Evolutionary conservation across 2,888 invertebrate genomes (phyloP).

Genomic region (Coecobrya sp.): DNA sequence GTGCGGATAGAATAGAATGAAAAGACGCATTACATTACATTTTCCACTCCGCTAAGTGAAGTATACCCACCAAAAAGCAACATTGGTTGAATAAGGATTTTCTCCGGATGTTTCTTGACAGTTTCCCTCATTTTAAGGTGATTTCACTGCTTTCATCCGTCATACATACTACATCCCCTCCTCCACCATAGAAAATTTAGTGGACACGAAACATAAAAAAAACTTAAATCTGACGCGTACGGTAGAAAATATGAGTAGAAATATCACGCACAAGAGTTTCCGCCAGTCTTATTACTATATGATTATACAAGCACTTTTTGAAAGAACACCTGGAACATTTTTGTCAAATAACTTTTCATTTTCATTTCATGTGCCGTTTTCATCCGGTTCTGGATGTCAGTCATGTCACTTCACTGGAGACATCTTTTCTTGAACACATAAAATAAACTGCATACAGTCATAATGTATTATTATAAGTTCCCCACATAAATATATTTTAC

Average conservation of each 20-base stretch:
- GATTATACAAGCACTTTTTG: neutral
- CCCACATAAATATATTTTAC: neutral
- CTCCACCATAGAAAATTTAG: neutral
- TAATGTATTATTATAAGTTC: no score
- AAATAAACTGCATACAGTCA: neutral
- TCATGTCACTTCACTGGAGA: neutral
- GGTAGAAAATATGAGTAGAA: neutral
- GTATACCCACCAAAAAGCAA: neutral
- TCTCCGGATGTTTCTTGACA: slow-evolving; percentile 58
- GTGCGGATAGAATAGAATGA: neutral
- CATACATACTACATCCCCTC: slow-evolving; percentile 9
- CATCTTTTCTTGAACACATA: neutral
- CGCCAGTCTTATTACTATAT: neutral
- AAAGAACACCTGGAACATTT: slow-evolving; percentile 27
- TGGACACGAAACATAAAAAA: slow-evolving; percentile 38
- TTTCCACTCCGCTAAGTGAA: slow-evolving; percentile 14
- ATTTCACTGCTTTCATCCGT: slow-evolving; percentile 41
- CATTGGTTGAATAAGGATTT: slow-evolving; percentile 24
- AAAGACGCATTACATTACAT: slow-evolving; percentile 26
- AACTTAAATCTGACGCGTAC: neutral
- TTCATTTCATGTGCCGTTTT: slow-evolving; percentile 41
- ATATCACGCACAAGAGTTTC: neutral
- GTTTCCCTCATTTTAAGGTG: slow-evolving; percentile 54
- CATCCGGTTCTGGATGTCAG: neutral
- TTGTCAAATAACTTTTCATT: slow-evolving; percentile 24